Base-by-base conservation (phyloP, 2,888 invertebrate species). In the Lathronympha strigana region DNA sequence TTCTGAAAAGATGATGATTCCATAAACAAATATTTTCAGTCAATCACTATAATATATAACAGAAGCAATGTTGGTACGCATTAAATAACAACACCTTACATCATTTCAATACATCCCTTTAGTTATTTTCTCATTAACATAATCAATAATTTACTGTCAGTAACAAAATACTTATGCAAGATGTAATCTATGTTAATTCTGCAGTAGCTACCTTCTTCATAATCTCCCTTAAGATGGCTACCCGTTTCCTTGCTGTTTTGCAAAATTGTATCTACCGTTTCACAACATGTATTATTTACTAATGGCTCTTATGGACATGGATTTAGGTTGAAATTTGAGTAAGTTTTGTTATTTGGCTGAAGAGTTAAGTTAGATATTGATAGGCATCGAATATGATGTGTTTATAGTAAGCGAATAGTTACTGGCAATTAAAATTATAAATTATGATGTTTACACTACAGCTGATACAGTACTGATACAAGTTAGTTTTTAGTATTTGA, bases 171-270 rank as follows among this genome's bases (percentile, higher is more conserved):
- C 64, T 36, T 54, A 47, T 40, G 23, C 53, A 33, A 51, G 73
- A 73, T 73, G 21, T 67, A 63, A 73, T 74, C 72, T 72, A 72
- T 72, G 73, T 68, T 72, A 73, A 72, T 72, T 70, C 53, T 47
- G 40, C 60, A 61, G 66, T 60, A 66, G 66, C 53, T 49, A 55
- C 67, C 66, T 61, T 61, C 66, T 68, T 68, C 68, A 72, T 72
- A 70, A 71, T 72, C 69, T 72, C 63, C 40, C 62, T 61, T 50
- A 50, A 61, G 66, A 66, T 61, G 45, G 36, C 63, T 63, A 60
- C 67, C 38, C 21, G 67, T 63, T 67, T 60, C 63, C 63, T 60
- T 40, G 38, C 58, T 47, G 13, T 17, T 53, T 19, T 15, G 47
- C 67, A 58, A 63, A 53, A 3, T 53, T 60, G 31, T 36, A 45